Evolutionary conservation across 1,140 invertebrate species (phyloP).

Genomic region (Metaphire vulgaris): DNA sequence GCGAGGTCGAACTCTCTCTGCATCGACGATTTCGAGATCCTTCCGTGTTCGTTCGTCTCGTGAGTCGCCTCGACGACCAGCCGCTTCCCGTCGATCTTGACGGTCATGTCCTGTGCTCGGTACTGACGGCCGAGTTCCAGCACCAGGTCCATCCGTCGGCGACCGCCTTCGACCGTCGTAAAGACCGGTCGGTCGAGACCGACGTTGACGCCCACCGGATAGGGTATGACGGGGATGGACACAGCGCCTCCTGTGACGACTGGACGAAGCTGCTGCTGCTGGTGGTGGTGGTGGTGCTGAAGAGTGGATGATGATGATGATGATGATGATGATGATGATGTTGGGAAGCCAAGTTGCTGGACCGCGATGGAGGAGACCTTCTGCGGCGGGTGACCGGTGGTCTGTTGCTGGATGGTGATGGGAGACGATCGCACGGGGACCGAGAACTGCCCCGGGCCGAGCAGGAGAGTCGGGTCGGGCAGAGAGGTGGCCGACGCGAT

Average conservation of each 20-base stretch:
- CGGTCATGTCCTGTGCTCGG: constrained; percentile 20
- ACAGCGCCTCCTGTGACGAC: background rate
- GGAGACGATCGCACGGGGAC: too few species aligned
- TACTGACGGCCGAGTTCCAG: constrained; percentile 21
- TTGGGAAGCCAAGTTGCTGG: background rate
- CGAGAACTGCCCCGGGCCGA: too few species aligned
- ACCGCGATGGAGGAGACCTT: background rate
- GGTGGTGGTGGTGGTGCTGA: background rate
- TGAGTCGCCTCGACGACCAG: constrained; percentile 23
- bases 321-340: too few species aligned
- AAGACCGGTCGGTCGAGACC: constrained; percentile 9
- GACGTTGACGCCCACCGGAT: background rate
- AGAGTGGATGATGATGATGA: too few species aligned
- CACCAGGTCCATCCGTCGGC: constrained; percentile 11
- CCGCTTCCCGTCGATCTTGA: constrained; percentile 22
- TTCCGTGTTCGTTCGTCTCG: constrained; percentile 22
- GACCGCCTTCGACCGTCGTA: constrained; percentile 11
- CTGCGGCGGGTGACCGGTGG: background rate
- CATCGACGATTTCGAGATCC: constrained; percentile 21
- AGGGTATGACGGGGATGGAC: background rate
- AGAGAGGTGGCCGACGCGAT: background rate
- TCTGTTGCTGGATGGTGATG: background rate
- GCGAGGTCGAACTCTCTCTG: constrained; percentile 20
- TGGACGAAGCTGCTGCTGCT: background rate
- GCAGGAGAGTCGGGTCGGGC: background rate